A percentile compares a stretch with the other conserved stretches of the same genome.
phyloP scores from a whole-genome alignment of 1,140 invertebrate genomes.

The Scaptodrosophila lebanonensis region DNA sequence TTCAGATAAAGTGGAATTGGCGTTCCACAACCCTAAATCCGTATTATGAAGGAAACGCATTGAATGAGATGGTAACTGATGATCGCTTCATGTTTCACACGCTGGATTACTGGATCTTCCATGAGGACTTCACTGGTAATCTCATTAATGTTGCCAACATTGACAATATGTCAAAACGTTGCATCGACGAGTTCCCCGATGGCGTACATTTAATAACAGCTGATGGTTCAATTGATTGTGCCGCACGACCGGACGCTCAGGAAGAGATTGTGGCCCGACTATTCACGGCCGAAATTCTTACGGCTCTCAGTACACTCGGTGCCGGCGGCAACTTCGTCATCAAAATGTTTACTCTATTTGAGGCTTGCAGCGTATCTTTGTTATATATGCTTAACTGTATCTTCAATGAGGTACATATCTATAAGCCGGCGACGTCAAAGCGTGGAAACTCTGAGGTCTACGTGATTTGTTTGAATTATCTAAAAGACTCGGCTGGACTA shows the following conservation, averaged over 20 bases:
- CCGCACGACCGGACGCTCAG: slow-evolving; percentile 89
- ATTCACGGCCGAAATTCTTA: slow-evolving; percentile 89
- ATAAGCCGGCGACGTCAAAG: slow-evolving; percentile 94
- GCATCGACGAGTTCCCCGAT: slow-evolving; percentile 20
- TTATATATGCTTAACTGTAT: slow-evolving; percentile 87
- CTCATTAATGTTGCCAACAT: slow-evolving; percentile 85
- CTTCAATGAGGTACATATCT: slow-evolving; percentile 83
- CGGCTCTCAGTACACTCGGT: slow-evolving; percentile 85
- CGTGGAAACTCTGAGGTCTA: slow-evolving; percentile 97
- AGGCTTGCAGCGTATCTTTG: slow-evolving; percentile 86
- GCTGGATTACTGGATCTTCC: slow-evolving; percentile 90
- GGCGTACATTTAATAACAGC: slow-evolving; percentile 85
- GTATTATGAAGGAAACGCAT: slow-evolving; percentile 91
- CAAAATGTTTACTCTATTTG: slow-evolving; percentile 96
- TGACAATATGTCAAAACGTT: slow-evolving; percentile 78
- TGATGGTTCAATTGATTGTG: slow-evolving; percentile 95
- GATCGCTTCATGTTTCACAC: slow-evolving; percentile 91
- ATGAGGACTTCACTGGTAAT: slow-evolving; percentile 89
- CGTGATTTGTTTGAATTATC: slow-evolving; percentile 82
- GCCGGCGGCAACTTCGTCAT: slow-evolving; percentile 87
- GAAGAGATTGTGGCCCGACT: slow-evolving; percentile 86
- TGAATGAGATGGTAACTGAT: slow-evolving; percentile 87
- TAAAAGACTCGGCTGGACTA: slow-evolving; percentile 22
- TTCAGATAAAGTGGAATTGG: slow-evolving; percentile 86
- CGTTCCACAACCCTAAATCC: slow-evolving; percentile 92